Conservation (phyloP, 2,113 vertebrate species). For the Guaruba guarouba region DNA sequence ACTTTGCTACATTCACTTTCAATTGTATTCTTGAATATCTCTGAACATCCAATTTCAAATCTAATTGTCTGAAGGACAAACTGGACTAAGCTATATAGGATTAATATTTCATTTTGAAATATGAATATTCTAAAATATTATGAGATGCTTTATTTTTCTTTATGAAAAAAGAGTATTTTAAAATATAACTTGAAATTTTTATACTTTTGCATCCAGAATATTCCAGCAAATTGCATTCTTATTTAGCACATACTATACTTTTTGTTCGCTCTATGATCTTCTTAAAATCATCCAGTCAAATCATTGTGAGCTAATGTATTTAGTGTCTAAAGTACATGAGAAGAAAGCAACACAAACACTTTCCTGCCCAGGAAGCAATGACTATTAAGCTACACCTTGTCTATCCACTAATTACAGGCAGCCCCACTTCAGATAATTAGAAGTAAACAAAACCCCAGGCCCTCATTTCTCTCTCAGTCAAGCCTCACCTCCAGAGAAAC, state of each 20-base stretch:
- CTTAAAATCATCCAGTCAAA: not conserved
- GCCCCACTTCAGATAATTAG: not conserved
- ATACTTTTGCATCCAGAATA: not conserved
- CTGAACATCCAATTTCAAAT: not conserved
- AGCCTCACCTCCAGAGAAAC: not conserved
- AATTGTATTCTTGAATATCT: not conserved
- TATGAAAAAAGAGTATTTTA: not conserved
- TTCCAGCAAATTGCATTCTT: not conserved
- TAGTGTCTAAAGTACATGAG: not conserved
- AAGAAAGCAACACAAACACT: not conserved
- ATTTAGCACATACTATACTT: not conserved
- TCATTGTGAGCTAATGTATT: not conserved
- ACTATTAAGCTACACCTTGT: not conserved
- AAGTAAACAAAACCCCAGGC: not conserved
- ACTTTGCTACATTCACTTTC: not conserved
- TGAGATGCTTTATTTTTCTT: not conserved
- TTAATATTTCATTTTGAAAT: not conserved
- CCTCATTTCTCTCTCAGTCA: not conserved
- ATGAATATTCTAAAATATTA: not conserved
- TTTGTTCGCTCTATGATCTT: not conserved
- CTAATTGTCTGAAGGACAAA: not conserved
- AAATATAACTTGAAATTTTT: not conserved
- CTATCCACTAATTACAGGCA: not conserved
- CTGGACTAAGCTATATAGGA: not conserved
- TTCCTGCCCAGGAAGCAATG: not conserved